phyloP scores from a whole-genome alignment of 1,140 invertebrate species.

The Helicorthomorpha holstii region DNA sequence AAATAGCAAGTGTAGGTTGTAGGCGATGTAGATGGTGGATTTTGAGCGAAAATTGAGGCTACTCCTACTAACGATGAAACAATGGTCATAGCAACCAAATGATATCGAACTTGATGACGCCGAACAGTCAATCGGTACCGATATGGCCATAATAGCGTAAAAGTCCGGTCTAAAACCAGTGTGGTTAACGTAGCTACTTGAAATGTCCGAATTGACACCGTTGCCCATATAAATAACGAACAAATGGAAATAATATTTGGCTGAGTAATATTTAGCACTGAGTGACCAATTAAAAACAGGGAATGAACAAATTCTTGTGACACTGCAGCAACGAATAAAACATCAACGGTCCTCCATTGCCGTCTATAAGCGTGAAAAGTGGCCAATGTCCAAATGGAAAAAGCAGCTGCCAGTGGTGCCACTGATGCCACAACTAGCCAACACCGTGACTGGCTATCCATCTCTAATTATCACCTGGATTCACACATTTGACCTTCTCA shows the following conservation, averaged over 20 bases:
- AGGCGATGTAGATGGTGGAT: not conserved
- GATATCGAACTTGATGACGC: constrained; percentile 33
- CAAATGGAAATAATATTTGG: constrained; percentile 22
- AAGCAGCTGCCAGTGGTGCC: constrained; percentile 30
- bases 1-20: constrained; percentile 20
- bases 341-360: constrained; percentile 34
- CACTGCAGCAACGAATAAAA: constrained; percentile 32
- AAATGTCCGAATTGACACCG: constrained; percentile 32
- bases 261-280: constrained; percentile 21
- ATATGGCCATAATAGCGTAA: constrained; percentile 29
- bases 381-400: constrained; percentile 30
- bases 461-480: no score
- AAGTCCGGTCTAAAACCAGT: constrained; percentile 30
- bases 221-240: constrained; percentile 29
- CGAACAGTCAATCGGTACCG: constrained; percentile 29
- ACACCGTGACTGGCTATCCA: constrained; percentile 1
- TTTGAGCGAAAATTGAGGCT: constrained; percentile 17
- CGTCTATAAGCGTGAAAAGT: constrained; percentile 32
- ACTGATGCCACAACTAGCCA: constrained; percentile 33
- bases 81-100: constrained; percentile 32
- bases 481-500: no score
- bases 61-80: constrained; percentile 30
- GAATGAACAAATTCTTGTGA: constrained; percentile 25
- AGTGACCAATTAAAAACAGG: not conserved
- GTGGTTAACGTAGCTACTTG: constrained; percentile 35